Base-by-base conservation (phyloP, 2,113 vertebrate species). In the Aepyceros melampus region DNA sequence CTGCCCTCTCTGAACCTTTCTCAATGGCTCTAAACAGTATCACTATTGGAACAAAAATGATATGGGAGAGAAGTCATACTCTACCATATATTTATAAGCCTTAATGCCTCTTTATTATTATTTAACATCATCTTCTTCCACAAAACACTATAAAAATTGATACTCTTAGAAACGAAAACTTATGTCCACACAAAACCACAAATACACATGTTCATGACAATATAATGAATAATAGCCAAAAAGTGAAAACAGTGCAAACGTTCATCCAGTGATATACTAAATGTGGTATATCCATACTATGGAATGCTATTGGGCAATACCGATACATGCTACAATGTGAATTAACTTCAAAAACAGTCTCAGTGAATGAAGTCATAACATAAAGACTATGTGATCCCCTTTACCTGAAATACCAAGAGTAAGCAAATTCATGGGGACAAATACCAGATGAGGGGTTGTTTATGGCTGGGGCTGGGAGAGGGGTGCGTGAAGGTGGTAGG, bases 111-210 rank as follows among this genome's bases (percentile, higher is more conserved):
- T 51, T 49, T 82, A 51, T 23, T 60, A 27, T 64, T 60, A 78
- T 84, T 96, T 64, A 55, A 91, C 31, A 78, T 8, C 43, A 82
- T 47, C 6, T 19, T 82, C 21, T 81, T 15, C 55, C 81, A 43
- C 2, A 89, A 76, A 89, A 87, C 31, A 84, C 40, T 47, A 25
- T 49, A 86, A 95, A 87, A 96, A 91, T 14, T 60, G 29, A 62
- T 79, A 19, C 29, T 89, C 25, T 87, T 90, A 49, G 19, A 94
- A 94, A 87, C 62, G 6, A 92, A 90, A 90, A 56, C 8, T 15
- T 55, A 94, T 7, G 43, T 87, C 19, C 45, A 49, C 27, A 60
- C 47, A 91, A 95, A 96, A 86, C 31, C 51, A 62, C 49, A 11
- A 31, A 87, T 13, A 92, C 1, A 55, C 74, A 23, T 89, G 23